Conservation (phyloP, 2,113 vertebrate genomes). For the Petrocephalus microphthalmus region DNA sequence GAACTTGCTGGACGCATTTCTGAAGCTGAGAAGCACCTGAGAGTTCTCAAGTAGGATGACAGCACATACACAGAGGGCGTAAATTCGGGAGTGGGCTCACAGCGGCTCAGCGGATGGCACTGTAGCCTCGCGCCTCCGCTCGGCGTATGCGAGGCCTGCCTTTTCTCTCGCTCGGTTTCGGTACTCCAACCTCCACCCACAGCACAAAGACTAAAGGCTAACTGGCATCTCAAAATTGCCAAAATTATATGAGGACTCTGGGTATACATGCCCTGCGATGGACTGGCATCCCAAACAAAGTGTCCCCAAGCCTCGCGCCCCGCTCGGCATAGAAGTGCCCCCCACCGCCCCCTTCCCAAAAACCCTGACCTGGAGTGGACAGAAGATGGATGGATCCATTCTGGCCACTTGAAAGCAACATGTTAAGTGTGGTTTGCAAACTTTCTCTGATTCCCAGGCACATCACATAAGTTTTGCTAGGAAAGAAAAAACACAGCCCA, state of each 20-base stretch:
- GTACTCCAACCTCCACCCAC: neutral
- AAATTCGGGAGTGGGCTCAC: neutral
- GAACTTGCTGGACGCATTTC: neutral
- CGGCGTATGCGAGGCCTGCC: neutral
- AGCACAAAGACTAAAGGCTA: neutral
- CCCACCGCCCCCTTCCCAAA: neutral
- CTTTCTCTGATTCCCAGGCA: neutral
- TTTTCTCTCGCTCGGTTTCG: neutral
- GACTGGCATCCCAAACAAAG: neutral
- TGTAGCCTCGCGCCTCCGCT: neutral
- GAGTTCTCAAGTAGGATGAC: neutral
- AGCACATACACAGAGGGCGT: neutral
- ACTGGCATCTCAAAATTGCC: neutral
- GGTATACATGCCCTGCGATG: neutral
- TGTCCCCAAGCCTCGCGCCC: neutral
- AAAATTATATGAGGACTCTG: neutral
- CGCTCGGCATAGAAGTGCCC: neutral
- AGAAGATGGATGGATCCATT: neutral
- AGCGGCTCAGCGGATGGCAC: neutral
- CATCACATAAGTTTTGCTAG: neutral
- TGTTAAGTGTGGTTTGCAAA: neutral
- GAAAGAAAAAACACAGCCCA: neutral
- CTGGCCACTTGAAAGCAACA: neutral
- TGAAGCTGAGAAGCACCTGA: neutral
- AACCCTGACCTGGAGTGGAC: neutral